A percentile compares a stretch with the other conserved stretches of the same genome.
Conservation (phyloP, 2,797 vertebrate species). For the Sebastes umbrosus region DNA sequence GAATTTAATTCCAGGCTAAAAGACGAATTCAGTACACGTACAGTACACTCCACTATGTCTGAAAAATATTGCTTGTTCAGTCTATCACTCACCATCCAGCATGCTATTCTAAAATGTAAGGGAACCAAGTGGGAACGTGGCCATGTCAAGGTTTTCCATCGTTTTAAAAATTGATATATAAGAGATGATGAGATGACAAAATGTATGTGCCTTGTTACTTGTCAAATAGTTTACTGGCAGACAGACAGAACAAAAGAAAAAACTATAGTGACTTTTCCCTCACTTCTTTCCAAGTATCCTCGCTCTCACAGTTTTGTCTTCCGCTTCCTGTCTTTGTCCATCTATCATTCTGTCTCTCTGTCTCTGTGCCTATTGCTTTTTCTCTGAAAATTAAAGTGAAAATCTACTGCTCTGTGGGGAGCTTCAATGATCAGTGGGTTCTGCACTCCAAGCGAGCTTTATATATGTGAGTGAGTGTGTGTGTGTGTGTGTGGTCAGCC, state of each 20-base stretch:
- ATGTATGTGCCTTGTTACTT: neutral
- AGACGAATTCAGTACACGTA: neutral
- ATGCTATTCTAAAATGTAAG: neutral
- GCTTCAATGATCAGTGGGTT: conserved; percentile 44
- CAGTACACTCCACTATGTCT: neutral
- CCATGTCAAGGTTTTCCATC: neutral
- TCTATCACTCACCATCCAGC: neutral
- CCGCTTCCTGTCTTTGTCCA: conserved; percentile 13
- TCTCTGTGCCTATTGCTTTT: conserved; percentile 15
- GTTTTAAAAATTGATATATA: neutral
- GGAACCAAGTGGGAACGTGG: neutral
- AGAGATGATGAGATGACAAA: neutral
- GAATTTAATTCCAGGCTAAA: neutral
- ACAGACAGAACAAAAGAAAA: neutral
- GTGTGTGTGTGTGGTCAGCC: conserved; percentile 41
- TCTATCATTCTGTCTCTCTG: conserved; percentile 10
- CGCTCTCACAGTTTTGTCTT: conserved; percentile 6
- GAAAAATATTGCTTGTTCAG: neutral
- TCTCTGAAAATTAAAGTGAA: conserved; percentile 52
- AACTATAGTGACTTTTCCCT: neutral
- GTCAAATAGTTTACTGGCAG: conserved; percentile 17
- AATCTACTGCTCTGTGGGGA: conserved; percentile 42
- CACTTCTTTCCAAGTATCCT: neutral
- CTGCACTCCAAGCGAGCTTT: conserved; percentile 27
- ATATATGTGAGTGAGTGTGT: conserved; percentile 7